Conservation (phyloP, 2,113 vertebrate genomes). For the Pseudorasbora parva region DNA sequence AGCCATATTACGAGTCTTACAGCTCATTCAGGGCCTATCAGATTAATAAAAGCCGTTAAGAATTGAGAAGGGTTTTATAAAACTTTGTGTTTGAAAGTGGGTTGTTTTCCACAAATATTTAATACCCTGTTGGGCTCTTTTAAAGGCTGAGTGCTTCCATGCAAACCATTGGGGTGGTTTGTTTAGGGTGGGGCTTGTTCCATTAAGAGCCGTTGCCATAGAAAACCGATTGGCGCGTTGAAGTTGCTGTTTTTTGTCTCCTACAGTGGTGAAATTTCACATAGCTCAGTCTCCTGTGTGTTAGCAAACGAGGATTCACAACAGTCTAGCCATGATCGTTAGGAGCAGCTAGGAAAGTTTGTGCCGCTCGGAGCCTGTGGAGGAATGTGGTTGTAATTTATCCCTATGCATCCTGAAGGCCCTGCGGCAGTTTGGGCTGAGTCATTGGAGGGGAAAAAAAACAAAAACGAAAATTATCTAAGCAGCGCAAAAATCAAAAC, state of each 20-base stretch:
- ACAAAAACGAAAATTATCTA: conserved; percentile 37
- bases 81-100: conserved; percentile 40
- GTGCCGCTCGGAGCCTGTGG: not conserved
- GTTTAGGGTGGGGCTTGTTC: conserved; percentile 2
- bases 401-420: conserved; percentile 36
- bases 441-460: conserved; percentile 20
- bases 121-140: conserved; percentile 49
- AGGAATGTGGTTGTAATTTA: conserved; percentile 40
- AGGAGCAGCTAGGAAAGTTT: conserved; percentile 26
- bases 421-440: conserved; percentile 30
- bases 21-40: conserved; percentile 51
- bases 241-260: conserved; percentile 4
- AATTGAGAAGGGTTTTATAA: conserved; percentile 46
- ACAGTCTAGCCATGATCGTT: conserved; percentile 11
- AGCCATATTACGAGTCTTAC: conserved; percentile 17
- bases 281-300: not conserved
- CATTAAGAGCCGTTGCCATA: conserved; percentile 22
- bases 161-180: conserved; percentile 8
- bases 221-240: conserved; percentile 9
- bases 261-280: not conserved
- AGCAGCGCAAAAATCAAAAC: conserved; percentile 37
- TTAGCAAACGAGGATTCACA: conserved; percentile 1
- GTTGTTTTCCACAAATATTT: conserved; percentile 48
- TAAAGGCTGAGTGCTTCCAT: conserved; percentile 29
- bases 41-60: conserved; percentile 53